phyloP scores from a whole-genome alignment of 2,888 invertebrate genomes.

The Oscheius sp. region DNA sequence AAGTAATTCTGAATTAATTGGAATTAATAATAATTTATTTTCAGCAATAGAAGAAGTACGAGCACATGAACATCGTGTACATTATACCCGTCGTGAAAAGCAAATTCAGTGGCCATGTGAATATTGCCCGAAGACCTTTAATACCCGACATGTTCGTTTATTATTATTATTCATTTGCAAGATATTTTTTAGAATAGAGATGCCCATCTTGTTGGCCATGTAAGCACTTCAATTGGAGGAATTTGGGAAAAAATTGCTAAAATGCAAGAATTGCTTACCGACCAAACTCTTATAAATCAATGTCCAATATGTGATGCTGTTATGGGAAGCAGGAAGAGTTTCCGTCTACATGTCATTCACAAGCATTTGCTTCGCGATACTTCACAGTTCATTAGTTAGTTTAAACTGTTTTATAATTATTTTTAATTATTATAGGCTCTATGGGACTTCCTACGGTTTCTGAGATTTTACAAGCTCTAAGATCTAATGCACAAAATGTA shows the following conservation, averaged over 20 bases:
- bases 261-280: conserved; percentile 39
- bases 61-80: conserved; percentile 30
- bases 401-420: background rate
- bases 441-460: conserved; percentile 28
- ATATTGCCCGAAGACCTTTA: conserved; percentile 31
- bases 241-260: conserved; percentile 35
- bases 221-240: conserved; percentile 28
- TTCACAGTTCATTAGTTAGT: conserved; percentile 26
- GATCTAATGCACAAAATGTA: background rate
- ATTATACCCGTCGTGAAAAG: conserved; percentile 8
- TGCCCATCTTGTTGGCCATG: conserved; percentile 33
- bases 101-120: conserved; percentile 28
- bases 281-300: conserved; percentile 38
- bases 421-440: conserved; percentile 4
- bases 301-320: conserved; percentile 39
- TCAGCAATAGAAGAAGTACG: conserved; percentile 34
- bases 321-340: conserved; percentile 40
- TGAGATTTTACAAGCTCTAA: conserved; percentile 13
- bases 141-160: conserved; percentile 28
- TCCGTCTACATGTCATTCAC: conserved; percentile 38
- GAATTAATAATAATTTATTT: background rate
- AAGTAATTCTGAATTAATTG: conserved; percentile 10
- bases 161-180: background rate
- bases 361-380: conserved; percentile 36
- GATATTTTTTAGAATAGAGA: conserved; percentile 32